These are phyloP conservation scores for Oxygymnocypris stewartii DNA, from an alignment of 2,113 vertebrate species.

Conservation along the genomic window DNA sequence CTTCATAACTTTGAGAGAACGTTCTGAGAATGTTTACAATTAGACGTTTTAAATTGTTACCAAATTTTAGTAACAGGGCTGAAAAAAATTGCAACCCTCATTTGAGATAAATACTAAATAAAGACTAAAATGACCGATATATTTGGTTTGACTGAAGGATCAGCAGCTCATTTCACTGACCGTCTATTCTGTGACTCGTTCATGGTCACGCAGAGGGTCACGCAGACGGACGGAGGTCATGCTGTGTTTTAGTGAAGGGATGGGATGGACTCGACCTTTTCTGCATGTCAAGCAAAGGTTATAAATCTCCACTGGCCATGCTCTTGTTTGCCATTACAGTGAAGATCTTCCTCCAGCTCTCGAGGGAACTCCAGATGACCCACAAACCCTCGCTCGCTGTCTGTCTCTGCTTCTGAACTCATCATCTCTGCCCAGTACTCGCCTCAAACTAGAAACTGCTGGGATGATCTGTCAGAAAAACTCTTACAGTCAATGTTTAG, in stretches of 20 bases:
- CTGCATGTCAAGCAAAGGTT: constrained; percentile 80
- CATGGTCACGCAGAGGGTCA: no score
- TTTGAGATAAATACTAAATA: no score
- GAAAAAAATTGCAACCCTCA: not conserved
- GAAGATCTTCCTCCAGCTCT: constrained; percentile 65
- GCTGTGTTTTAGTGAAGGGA: constrained; percentile 47
- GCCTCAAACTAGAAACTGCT: not conserved
- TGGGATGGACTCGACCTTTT: constrained; percentile 76
- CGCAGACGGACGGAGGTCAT: not conserved
- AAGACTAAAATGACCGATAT: no score
- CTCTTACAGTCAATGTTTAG: not conserved
- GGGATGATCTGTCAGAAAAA: not conserved
- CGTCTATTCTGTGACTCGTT: no score
- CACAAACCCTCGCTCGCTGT: constrained; percentile 17
- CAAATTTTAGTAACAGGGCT: not conserved
- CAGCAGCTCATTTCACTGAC: no score
- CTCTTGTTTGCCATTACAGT: constrained; percentile 78
- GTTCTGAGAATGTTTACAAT: not conserved
- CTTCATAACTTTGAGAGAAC: not conserved
- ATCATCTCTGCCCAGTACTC: constrained; percentile 44
- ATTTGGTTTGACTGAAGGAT: no score
- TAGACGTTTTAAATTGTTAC: not conserved
- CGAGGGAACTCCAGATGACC: constrained; percentile 51
- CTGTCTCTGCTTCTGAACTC: not conserved
- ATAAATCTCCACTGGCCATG: constrained; percentile 80